Base-by-base conservation (phyloP, 2,888 invertebrate species). In the Eulithis prunata region DNA sequence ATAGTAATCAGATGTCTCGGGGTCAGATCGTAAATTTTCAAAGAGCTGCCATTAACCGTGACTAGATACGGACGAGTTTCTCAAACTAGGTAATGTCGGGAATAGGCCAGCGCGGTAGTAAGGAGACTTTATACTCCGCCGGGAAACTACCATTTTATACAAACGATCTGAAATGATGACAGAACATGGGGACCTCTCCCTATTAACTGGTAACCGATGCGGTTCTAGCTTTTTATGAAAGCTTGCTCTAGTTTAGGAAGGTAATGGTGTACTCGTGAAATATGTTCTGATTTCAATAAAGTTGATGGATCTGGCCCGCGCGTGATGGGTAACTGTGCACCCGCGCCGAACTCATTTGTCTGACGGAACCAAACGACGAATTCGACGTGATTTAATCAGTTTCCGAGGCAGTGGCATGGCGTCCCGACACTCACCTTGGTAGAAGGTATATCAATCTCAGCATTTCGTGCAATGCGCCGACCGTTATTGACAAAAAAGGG, bases 401-500 rank as follows among this genome's bases (percentile, higher is more conserved):
- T 86, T 85, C 80, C 81, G 79, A 85, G 75, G 80, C 85, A 83
- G 81, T 79, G 88, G 47, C 14, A 13, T 47, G 49, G 85, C 82
- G 87, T 87, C 86, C 88, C 83, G 88, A 87, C 86, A 85, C 85
- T 83, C 80, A 78, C 78, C 85, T 84, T 87, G 90, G 91, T 90
- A 85, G 89, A 87, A 90, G 87, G 91, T 90, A 91, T 91, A 91
- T 91, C 91, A 89, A 90, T 91, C 90, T 90, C 81, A 78, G 69
- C 78, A 81, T 86, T 90, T 90, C 89, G 90, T 90, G 90, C 86
- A 83, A 84, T 86, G 84, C 81, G 78, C 83, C 82, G 77, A 90
- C 91, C 91, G 91, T 91, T 91, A 91, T 83, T 79, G 84, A 88
- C 88, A 90, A 91, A 90, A 91, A 91, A 90, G 91, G 91, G 90